Base-by-base conservation (phyloP, 2,113 vertebrate genomes). In the Xiphophorus maculatus region DNA sequence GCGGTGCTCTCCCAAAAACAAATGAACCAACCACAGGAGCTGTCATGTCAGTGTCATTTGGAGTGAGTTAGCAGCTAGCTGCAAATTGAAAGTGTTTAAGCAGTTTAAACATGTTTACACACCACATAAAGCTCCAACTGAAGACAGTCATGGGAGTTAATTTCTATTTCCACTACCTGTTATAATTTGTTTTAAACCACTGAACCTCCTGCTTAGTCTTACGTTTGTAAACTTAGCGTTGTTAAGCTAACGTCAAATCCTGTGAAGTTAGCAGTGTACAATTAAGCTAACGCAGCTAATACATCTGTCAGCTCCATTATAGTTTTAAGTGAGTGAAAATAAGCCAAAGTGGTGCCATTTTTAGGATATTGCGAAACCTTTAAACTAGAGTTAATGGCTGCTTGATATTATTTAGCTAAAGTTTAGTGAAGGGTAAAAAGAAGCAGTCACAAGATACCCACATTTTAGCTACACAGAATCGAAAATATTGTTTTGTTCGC, bases 41-140 rank as follows among this genome's bases (percentile, higher is more conserved):
- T 90, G 91, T 92, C 92, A 89, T 90, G 91, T 92, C 92, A 89
- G 80, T 89, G 85, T 86, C 87, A 82, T 63, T 85, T 63, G 79
- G 76, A 81, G 73, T 86, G 44, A 87, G 88, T 84, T 90, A 88
- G 90, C 90, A 84, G 85, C 90, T 93, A 93, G 81, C 71, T 58
- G 82, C 91, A 87, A 87, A 75, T 72, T 77, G 79, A 33, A 66
- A 84, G 63, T 64, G 69, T 73, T 83, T 66, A 68, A 25, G 33
- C 27, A 5, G 60, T 22, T 4, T 22, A 66, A 79, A 66, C 40
- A 44, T 15, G 7, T 67, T 66, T 17, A 8, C 61, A 76, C 19
- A 51, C 27, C 27, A 0, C 22, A 25, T 1, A 54, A 12, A 30
- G 2, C 8, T 37, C 13, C 1, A 48, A 5, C 6, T 29, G 42